These are phyloP conservation scores for Ellobius talpinus DNA, from an alignment of 2,113 vertebrate species.

Conservation along the genomic window DNA sequence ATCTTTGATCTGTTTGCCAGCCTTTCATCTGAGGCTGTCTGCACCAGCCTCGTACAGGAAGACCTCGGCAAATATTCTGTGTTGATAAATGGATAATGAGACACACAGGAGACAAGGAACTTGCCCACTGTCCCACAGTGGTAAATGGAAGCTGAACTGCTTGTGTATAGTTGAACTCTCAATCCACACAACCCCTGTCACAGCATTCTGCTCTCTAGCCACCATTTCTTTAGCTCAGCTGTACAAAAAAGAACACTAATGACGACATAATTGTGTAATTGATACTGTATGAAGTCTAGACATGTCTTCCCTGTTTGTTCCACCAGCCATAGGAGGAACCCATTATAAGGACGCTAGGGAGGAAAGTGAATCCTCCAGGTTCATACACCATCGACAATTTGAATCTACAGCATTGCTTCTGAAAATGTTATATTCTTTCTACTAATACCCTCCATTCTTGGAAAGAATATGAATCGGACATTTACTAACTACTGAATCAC, in stretches of 20 bases:
- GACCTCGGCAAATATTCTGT: slow-evolving; percentile 50
- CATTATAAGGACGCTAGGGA: neutral
- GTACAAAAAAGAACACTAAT: neutral
- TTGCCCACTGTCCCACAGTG: neutral
- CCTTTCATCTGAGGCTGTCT: slow-evolving; percentile 17
- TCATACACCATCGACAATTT: neutral
- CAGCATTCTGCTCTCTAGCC: neutral
- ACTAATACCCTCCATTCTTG: neutral
- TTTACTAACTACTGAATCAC: neutral
- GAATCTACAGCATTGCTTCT: neutral
- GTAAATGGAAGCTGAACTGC: neutral
- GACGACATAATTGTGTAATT: neutral
- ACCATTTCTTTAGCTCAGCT: neutral
- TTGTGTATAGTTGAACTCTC: neutral
- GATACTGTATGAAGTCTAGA: neutral
- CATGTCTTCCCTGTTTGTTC: neutral
- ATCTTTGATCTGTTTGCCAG: slow-evolving; percentile 53
- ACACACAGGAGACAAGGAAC: neutral
- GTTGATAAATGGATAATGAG: slow-evolving; percentile 44
- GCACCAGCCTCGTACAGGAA: neutral
- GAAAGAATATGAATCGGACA: neutral
- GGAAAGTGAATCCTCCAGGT: neutral
- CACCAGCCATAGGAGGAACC: neutral
- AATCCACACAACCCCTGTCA: neutral
- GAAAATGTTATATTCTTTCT: neutral